A percentile compares a stretch with the other conserved stretches of the same genome.
phyloP scores from a whole-genome alignment of 2,797 vertebrate species.

The Heliangelus exortis region DNA sequence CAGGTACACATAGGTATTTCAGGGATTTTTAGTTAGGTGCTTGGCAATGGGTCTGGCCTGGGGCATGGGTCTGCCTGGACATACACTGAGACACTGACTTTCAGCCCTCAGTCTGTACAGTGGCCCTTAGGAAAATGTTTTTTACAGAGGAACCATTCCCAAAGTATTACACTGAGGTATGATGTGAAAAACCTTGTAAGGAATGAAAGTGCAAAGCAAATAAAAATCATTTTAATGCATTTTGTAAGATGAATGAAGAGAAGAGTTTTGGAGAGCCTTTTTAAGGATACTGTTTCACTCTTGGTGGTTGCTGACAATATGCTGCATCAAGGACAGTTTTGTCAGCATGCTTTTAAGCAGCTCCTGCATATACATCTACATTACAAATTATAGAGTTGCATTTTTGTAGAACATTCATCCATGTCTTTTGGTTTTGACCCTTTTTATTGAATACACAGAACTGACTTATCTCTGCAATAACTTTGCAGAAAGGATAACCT shows the following conservation, averaged over 20 bases:
- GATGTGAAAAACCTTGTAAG: neutral
- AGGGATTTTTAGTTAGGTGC: neutral
- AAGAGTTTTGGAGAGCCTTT: neutral
- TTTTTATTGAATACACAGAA: neutral
- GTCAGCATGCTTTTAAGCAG: neutral
- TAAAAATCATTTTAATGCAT: neutral
- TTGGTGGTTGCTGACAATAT: neutral
- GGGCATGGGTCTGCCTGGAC: too few species aligned
- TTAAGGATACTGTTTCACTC: neutral
- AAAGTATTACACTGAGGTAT: neutral
- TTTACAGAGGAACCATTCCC: neutral
- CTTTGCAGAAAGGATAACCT: neutral
- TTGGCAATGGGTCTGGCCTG: neutral
- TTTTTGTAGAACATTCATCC: neutral
- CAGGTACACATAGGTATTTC: neutral
- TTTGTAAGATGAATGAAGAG: neutral
- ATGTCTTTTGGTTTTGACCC: neutral
- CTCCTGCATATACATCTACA: neutral
- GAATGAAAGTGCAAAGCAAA: neutral
- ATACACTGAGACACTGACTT: neutral
- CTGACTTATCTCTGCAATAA: neutral
- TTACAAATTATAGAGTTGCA: neutral
- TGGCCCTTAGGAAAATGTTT: neutral
- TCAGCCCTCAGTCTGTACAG: neutral
- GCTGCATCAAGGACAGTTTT: neutral